Evolutionary conservation across 2,797 vertebrate species (phyloP).

Genomic region (Argentina silus): DNA sequence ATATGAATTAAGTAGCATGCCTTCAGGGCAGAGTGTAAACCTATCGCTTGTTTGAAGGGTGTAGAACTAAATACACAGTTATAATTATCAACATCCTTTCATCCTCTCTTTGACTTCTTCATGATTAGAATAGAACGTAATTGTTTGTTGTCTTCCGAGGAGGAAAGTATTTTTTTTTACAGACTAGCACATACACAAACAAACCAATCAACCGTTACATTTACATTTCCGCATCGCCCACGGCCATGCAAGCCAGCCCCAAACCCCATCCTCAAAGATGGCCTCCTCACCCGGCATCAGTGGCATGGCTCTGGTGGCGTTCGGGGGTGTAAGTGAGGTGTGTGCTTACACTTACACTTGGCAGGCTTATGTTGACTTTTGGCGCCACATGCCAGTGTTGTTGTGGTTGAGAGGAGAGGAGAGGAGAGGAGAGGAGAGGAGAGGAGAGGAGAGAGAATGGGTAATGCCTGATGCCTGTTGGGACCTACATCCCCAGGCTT

Average conservation of each 20-base stretch:
- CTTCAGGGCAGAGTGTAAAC: background rate
- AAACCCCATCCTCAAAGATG: too few species aligned
- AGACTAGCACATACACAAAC: background rate
- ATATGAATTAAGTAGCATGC: background rate
- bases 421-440: background rate
- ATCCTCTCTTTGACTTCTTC: background rate
- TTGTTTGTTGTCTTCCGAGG: too few species aligned
- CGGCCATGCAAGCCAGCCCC: background rate
- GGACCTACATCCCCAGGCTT: conserved; percentile 9
- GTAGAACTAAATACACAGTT: background rate
- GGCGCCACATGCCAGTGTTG: conserved; percentile 18
- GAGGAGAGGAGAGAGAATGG: too few species aligned
- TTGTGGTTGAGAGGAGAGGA: conserved; percentile 14
- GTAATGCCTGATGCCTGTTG: conserved; percentile 12
- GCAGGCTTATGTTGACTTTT: conserved; percentile 14
- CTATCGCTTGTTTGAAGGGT: background rate
- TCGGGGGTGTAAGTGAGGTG: background rate
- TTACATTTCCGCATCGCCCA: background rate
- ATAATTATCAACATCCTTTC: background rate
- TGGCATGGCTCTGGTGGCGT: background rate
- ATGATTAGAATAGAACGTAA: background rate
- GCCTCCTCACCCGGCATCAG: background rate
- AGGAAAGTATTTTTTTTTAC: too few species aligned
- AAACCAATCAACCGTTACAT: background rate
- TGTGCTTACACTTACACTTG: background rate